These are phyloP conservation scores for Scolopax mira DNA, from an alignment of 2,113 vertebrate species.

Conservation along the genomic window DNA sequence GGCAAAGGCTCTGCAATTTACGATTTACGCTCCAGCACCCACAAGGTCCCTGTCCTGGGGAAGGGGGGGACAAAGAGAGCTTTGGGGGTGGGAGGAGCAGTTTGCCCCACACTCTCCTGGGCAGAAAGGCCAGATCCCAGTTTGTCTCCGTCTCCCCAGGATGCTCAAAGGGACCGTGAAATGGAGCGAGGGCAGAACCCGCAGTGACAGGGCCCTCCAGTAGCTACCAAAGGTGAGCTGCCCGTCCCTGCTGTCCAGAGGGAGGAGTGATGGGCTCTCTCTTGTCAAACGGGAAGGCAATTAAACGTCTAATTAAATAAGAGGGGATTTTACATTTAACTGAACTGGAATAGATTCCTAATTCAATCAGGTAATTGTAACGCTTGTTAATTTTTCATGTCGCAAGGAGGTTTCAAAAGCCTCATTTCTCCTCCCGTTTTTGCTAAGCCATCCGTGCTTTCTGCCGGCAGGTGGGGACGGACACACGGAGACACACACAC, in stretches of 20 bases:
- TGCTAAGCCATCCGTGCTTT: conserved; percentile 7
- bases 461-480: neutral
- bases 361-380: conserved; percentile 63
- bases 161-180: neutral
- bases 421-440: conserved; percentile 16
- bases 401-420: conserved; percentile 40
- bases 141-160: neutral
- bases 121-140: neutral
- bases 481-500: too few relatives aligned
- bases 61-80: neutral
- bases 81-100: neutral
- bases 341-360: conserved; percentile 52
- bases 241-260: neutral
- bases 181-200: neutral
- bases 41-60: neutral
- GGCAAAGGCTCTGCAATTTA: too few relatives aligned
- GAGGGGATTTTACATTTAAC: conserved; percentile 56
- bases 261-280: neutral
- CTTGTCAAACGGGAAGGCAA: conserved; percentile 41
- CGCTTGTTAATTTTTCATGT: conserved; percentile 59
- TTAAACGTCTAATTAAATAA: conserved; percentile 66
- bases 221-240: neutral
- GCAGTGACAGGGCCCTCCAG: neutral
- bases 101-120: neutral
- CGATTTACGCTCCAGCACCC: neutral